phyloP scores from a whole-genome alignment of 2,113 vertebrate genomes.

The Aegithalos caudatus region DNA sequence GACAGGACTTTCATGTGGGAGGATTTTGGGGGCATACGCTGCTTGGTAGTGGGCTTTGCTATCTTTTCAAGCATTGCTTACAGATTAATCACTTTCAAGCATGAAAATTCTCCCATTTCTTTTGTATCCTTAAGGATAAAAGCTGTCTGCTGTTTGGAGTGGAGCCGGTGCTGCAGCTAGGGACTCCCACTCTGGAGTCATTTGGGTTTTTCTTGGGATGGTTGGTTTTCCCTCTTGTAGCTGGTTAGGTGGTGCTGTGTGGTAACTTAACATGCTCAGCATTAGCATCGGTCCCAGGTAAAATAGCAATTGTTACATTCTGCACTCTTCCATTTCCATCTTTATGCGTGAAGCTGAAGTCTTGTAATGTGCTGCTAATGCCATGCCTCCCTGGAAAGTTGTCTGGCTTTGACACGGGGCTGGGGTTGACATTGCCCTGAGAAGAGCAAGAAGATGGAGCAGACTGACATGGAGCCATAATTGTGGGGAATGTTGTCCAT shows the following conservation, averaged over 20 bases:
- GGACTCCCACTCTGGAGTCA: background rate
- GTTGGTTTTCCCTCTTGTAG: background rate
- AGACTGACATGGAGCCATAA: background rate
- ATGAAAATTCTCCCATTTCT: background rate
- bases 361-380: background rate
- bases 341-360: background rate
- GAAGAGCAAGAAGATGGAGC: background rate
- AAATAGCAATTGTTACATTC: background rate
- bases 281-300: background rate
- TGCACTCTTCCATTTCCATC: background rate
- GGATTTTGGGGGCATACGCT: background rate
- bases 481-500: accelerated
- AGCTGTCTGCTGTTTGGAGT: background rate
- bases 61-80: background rate
- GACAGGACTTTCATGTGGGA: background rate
- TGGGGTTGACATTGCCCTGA: background rate
- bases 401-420: accelerated
- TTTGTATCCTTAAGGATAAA: background rate
- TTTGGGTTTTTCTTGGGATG: background rate
- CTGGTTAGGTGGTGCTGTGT: background rate
- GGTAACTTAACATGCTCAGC: background rate
- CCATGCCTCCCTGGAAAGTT: background rate
- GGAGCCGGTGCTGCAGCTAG: background rate
- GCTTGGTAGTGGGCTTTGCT: background rate
- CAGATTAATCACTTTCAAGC: background rate